A percentile compares a stretch with the other conserved stretches of the same genome.
Evolutionary conservation across 2,113 vertebrate genomes (phyloP).

Genomic region (Crotalus horridus): DNA sequence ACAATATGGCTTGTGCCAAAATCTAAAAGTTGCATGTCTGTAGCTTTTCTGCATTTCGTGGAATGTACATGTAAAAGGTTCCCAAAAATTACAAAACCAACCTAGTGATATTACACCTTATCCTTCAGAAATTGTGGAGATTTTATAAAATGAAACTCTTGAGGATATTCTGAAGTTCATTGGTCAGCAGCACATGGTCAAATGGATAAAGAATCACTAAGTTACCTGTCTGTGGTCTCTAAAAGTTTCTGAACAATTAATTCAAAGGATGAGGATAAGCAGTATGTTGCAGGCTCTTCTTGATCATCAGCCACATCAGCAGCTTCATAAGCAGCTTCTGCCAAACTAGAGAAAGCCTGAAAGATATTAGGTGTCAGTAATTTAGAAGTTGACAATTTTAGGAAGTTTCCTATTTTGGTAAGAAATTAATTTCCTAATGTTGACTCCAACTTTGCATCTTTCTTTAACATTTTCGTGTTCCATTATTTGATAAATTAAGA

Average conservation of each 20-base stretch:
- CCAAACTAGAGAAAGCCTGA: constrained; percentile 95
- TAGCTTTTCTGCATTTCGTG: not conserved
- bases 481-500: not conserved
- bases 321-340: constrained; percentile 96
- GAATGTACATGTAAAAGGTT: not conserved
- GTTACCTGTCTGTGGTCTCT: constrained; percentile 93
- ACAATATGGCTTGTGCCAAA: not conserved
- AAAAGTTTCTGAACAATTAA: constrained; percentile 96
- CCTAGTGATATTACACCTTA: not conserved
- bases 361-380: constrained; percentile 2
- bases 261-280: constrained; percentile 95
- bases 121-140: not conserved
- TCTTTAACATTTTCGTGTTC: not conserved
- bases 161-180: not conserved
- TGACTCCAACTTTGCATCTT: not conserved
- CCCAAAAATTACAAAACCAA: not conserved
- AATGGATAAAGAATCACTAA: not conserved
- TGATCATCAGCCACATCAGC: constrained; percentile 95
- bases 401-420: not conserved
- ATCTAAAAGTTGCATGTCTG: not conserved
- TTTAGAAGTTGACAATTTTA: not conserved
- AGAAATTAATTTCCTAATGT: not conserved
- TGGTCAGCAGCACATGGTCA: not conserved
- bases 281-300: constrained; percentile 94
- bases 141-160: not conserved